Evolutionary conservation across 2,888 invertebrate species (phyloP).

Genomic region (Apomyelois bistriatella): DNA sequence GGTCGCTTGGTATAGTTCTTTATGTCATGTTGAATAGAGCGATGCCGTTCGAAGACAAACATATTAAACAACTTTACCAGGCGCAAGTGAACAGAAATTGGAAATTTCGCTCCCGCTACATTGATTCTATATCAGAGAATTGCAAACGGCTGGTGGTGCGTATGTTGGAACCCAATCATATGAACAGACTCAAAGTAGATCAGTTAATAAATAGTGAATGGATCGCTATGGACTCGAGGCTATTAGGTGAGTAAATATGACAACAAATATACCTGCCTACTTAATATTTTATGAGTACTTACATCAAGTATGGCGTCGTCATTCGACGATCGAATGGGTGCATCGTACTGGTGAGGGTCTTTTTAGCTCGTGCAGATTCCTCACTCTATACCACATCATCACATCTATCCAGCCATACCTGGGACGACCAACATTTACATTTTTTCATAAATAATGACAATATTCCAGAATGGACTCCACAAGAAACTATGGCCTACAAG

Average conservation of each 20-base stretch:
- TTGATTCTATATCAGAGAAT: slow-evolving; percentile 76
- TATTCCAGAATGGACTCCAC: slow-evolving; percentile 61
- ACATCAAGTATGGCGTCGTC: too few species aligned
- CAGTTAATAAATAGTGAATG: slow-evolving; percentile 79
- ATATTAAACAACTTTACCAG: slow-evolving; percentile 84
- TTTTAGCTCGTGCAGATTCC: too few species aligned
- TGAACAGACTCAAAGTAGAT: slow-evolving; percentile 80
- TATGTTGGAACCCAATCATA: slow-evolving; percentile 84
- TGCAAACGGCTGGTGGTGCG: slow-evolving; percentile 81
- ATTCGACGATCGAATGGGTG: too few species aligned
- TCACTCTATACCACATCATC: too few species aligned
- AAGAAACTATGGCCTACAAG: slow-evolving; percentile 58
- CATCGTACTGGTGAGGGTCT: too few species aligned
- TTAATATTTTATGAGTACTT: too few species aligned
- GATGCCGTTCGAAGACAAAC: slow-evolving; percentile 91
- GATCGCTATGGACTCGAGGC: slow-evolving; percentile 83
- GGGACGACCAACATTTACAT: too few species aligned
- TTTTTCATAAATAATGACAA: neutral
- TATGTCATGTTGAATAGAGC: slow-evolving; percentile 91
- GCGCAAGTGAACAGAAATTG: slow-evolving; percentile 80
- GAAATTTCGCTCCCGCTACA: slow-evolving; percentile 84
- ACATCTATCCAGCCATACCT: too few species aligned
- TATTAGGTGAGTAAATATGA: slow-evolving; percentile 49
- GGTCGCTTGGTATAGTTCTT: slow-evolving; percentile 89
- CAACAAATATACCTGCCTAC: too few species aligned